Conservation (phyloP, 2,888 invertebrate genomes). For the Leptogaster cylindrica region DNA sequence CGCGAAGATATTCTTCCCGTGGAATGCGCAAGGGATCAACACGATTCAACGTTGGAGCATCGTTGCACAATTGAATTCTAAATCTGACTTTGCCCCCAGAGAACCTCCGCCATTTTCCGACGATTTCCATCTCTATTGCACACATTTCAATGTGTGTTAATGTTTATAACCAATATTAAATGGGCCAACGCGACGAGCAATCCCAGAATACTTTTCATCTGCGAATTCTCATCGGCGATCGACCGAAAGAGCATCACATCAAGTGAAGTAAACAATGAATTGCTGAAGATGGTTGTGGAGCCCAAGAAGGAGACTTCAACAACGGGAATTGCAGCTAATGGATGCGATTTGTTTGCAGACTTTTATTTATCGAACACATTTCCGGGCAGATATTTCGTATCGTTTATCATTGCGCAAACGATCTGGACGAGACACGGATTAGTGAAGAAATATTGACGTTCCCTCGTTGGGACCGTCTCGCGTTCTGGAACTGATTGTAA, state of each 20-base stretch:
- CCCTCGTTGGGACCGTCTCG: too few species aligned
- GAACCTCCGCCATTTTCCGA: background rate
- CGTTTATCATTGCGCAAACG: too few species aligned
- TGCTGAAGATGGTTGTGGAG: too few species aligned
- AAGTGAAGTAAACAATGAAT: background rate
- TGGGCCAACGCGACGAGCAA: constrained; percentile 31
- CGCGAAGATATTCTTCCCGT: background rate
- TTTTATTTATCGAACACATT: too few species aligned
- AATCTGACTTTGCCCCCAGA: constrained; percentile 24
- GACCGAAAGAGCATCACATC: background rate
- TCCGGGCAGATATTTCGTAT: too few species aligned
- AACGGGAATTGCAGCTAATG: too few species aligned
- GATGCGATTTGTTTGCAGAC: background rate
- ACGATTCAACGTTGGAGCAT: background rate
- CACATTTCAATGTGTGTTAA: background rate
- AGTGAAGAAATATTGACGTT: too few species aligned
- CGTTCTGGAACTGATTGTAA: too few species aligned
- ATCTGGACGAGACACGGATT: too few species aligned
- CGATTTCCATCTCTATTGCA: constrained; percentile 1
- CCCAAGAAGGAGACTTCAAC: too few species aligned
- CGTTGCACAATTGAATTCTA: constrained; percentile 33
- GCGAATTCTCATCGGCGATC: constrained; percentile 17
- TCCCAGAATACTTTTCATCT: constrained; percentile 29
- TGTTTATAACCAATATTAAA: constrained; percentile 12
- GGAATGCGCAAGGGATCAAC: background rate